Percentiles rank a stretch among this genome's conserved stretches.
phyloP scores from a whole-genome alignment of 1,140 invertebrate species.

The Drosophila kohkoa region DNA sequence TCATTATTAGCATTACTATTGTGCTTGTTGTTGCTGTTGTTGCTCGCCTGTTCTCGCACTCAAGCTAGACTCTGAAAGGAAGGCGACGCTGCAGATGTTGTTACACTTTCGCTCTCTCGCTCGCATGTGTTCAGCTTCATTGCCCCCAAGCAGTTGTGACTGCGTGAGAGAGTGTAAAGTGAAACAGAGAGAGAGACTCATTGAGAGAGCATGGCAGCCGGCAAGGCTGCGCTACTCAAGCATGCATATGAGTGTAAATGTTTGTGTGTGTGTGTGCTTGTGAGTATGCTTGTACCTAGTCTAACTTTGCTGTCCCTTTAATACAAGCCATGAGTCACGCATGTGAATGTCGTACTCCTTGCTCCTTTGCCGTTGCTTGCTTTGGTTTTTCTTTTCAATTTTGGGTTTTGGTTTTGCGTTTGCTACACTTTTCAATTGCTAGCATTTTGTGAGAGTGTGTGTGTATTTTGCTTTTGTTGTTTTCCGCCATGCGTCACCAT shows the following conservation, averaged over 20 bases:
- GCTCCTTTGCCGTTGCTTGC: conserved; percentile 11
- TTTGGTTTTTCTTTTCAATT: not conserved
- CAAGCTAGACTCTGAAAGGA: not conserved
- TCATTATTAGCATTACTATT: not conserved
- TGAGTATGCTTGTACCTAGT: not conserved
- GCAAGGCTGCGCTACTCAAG: conserved; percentile 18
- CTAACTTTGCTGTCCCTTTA: conserved; percentile 1
- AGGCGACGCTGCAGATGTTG: not conserved
- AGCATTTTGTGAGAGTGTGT: conserved; percentile 20
- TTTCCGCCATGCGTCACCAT: conserved; percentile 63
- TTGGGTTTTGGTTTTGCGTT: conserved; percentile 7
- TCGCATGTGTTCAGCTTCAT: conserved; percentile 14
- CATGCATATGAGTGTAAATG: not conserved
- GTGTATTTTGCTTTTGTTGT: conserved; percentile 46
- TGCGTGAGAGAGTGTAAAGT: conserved; percentile 13
- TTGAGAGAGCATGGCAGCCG: conserved; percentile 15
- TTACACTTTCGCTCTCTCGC: conserved; percentile 8
- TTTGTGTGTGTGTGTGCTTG: not conserved
- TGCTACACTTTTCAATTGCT: conserved; percentile 18
- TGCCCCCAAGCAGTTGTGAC: not conserved
- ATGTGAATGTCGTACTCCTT: conserved; percentile 51
- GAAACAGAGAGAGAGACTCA: conserved; percentile 5
- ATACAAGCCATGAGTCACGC: conserved; percentile 69
- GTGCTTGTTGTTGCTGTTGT: not conserved
- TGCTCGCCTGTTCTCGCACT: not conserved